phyloP scores from a whole-genome alignment of 2,888 invertebrate species.

The Sussaba pulchella region DNA sequence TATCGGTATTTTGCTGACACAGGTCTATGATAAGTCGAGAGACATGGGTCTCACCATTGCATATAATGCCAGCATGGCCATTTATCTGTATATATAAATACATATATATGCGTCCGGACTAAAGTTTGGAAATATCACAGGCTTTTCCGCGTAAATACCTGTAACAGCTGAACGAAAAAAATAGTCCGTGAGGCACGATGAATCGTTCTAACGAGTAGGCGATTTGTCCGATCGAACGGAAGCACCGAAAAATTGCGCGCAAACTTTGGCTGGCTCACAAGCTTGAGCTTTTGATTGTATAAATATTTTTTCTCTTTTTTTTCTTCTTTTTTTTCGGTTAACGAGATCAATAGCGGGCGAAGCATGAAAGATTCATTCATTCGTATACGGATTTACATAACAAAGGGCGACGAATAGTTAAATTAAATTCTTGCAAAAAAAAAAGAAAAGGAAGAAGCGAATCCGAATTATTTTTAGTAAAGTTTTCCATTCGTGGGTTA shows the following conservation, averaged over 20 bases:
- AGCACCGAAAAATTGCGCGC: constrained; percentile 9
- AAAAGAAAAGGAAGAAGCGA: background rate
- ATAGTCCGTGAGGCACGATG: background rate
- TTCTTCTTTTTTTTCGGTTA: background rate
- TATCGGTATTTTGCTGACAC: background rate
- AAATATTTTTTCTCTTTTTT: no score
- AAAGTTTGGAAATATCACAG: no score
- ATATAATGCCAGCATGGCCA: background rate
- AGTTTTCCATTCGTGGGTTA: background rate
- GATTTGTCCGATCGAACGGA: constrained; percentile 29
- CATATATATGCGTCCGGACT: background rate
- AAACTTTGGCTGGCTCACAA: background rate
- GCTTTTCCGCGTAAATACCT: background rate
- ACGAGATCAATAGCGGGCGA: constrained; percentile 8
- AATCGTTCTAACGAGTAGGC: constrained; percentile 5
- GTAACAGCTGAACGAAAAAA: constrained; percentile 7
- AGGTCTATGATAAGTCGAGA: background rate
- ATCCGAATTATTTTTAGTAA: background rate
- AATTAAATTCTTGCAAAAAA: constrained; percentile 15
- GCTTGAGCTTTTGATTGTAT: constrained; percentile 4
- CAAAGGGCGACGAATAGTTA: constrained; percentile 21
- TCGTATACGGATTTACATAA: constrained; percentile 7
- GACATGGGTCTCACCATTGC: background rate
- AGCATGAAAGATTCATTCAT: constrained; percentile 2
- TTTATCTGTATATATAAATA: background rate